Conservation (phyloP, 1,140 invertebrate genomes). For the Drosophila sturtevanti region DNA sequence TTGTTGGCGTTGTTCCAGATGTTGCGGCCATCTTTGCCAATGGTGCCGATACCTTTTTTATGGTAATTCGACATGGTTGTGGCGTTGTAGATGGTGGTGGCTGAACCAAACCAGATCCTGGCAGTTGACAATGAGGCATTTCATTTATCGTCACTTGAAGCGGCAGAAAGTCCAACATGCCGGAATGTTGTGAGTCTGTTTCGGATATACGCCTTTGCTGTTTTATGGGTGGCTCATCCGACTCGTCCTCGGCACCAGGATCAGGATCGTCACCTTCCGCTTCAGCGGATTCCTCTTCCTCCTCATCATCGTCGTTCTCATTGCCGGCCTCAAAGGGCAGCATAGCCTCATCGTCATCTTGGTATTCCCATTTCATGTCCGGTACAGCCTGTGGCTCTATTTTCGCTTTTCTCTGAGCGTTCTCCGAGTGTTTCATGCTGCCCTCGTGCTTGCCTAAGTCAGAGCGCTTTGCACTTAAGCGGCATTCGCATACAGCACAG, state of each 20-base stretch:
- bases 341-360: conserved; percentile 56
- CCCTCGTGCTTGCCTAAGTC: conserved; percentile 71
- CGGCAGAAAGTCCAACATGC: conserved; percentile 62
- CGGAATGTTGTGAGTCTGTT: conserved; percentile 67
- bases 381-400: not conserved
- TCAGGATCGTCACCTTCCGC: conserved; percentile 18
- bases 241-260: conserved; percentile 15
- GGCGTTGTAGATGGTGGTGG: conserved; percentile 18
- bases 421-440: conserved; percentile 71
- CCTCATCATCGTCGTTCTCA: conserved; percentile 26
- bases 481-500: conserved; percentile 65
- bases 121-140: conserved; percentile 36
- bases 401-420: conserved; percentile 55
- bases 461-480: conserved; percentile 68
- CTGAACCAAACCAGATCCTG: conserved; percentile 15
- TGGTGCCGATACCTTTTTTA: conserved; percentile 59
- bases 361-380: conserved; percentile 61
- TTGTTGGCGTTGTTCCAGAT: conserved; percentile 21
- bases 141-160: conserved; percentile 71
- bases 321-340: conserved; percentile 30
- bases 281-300: conserved; percentile 26
- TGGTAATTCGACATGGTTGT: conserved; percentile 68
- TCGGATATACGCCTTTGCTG: conserved; percentile 56
- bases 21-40: conserved; percentile 8
- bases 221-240: conserved; percentile 39